Evolutionary conservation across 2,113 vertebrate species (phyloP).

Genomic region (Chlorocebus sabaeus): DNA sequence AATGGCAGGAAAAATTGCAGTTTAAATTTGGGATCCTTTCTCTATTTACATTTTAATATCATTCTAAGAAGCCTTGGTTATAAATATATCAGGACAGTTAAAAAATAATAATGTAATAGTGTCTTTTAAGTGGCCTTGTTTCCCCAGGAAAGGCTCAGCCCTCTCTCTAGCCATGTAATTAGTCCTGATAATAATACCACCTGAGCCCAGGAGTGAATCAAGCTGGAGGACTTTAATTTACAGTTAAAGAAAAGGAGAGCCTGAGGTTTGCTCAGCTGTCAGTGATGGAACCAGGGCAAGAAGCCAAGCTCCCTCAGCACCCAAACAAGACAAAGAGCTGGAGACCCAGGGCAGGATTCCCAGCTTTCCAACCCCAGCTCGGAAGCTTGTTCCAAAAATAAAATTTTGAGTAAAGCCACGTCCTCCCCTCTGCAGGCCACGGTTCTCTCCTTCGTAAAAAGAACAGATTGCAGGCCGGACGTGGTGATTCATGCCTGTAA

Average conservation of each 20-base stretch:
- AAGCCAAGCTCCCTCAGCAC: background rate
- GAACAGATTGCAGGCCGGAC: background rate
- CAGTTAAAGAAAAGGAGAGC: background rate
- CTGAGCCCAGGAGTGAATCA: background rate
- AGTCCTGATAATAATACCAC: background rate
- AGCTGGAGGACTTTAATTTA: background rate
- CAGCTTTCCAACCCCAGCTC: background rate
- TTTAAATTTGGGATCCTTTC: constrained; percentile 37
- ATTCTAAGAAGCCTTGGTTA: constrained; percentile 10
- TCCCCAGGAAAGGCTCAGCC: background rate
- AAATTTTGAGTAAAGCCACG: background rate
- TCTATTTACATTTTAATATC: background rate
- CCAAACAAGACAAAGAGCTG: background rate
- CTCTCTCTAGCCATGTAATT: background rate
- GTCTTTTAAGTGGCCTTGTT: background rate
- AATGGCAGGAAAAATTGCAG: background rate
- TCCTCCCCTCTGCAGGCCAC: background rate
- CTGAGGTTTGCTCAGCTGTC: background rate
- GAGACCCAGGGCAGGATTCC: background rate
- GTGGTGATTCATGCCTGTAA: too few species aligned
- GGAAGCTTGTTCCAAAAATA: background rate
- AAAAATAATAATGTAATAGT: background rate
- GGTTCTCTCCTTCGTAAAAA: background rate
- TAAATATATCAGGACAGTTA: constrained; percentile 13
- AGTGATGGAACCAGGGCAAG: background rate